Evolutionary conservation across 2,797 vertebrate genomes (phyloP).

Genomic region (Streptopelia turtur): DNA sequence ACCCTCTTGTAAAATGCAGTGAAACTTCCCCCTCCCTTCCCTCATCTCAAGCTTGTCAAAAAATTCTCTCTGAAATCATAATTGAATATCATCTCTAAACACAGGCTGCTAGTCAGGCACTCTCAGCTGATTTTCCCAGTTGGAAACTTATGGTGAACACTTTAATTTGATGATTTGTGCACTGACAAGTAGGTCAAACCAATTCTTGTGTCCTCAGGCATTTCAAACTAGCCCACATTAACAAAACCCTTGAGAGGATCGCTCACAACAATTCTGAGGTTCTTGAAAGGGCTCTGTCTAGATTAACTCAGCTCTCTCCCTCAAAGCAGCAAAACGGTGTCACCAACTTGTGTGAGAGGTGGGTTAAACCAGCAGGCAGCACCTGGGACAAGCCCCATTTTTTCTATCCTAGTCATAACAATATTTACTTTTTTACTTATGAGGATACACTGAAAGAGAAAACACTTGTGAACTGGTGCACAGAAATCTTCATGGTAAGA

Average conservation of each 20-base stretch:
- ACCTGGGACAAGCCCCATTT: not conserved
- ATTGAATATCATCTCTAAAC: not conserved
- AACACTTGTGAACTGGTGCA: constrained; percentile 33
- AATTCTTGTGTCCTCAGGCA: not conserved
- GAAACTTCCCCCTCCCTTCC: not conserved
- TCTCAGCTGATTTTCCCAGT: not conserved
- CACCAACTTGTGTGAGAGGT: not conserved
- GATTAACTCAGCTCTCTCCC: not conserved
- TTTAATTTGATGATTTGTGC: not conserved
- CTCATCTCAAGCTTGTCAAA: not conserved
- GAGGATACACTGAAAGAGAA: not conserved
- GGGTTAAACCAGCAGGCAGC: not conserved
- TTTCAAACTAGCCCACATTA: not conserved
- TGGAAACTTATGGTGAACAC: not conserved
- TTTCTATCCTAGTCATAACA: not conserved
- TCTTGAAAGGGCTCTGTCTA: not conserved
- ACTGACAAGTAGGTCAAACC: not conserved
- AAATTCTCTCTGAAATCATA: not conserved
- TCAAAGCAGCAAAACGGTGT: not conserved
- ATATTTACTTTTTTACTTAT: not conserved
- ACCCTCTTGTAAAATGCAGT: not conserved
- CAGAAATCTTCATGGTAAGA: constrained; percentile 78
- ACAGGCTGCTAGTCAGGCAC: not conserved
- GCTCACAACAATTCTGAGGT: not conserved
- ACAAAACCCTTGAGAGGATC: not conserved